Conservation (phyloP, 2,888 invertebrate species). For the Perithous albicinctus region DNA sequence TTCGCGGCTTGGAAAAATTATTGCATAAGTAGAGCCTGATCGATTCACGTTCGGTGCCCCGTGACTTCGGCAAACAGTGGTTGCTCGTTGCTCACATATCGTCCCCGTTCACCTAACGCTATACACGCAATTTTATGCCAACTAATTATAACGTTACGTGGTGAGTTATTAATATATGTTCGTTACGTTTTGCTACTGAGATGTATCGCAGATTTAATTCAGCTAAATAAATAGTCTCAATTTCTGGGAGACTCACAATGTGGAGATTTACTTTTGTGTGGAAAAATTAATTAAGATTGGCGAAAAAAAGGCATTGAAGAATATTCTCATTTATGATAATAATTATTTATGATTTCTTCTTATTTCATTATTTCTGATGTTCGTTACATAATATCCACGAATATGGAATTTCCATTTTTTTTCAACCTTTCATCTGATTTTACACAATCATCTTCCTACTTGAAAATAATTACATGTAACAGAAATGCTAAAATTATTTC, state of each 20-base stretch:
- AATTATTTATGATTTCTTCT: too few relatives aligned
- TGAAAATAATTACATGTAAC: too few relatives aligned
- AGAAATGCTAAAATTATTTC: too few relatives aligned
- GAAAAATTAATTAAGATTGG: too few relatives aligned
- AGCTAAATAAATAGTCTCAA: background rate
- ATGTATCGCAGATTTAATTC: background rate
- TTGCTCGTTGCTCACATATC: background rate
- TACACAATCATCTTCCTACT: too few relatives aligned
- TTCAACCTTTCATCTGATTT: too few relatives aligned
- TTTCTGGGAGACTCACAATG: background rate
- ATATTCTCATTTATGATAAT: too few relatives aligned
- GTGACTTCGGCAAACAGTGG: constrained; percentile 73
- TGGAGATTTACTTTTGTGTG: too few relatives aligned
- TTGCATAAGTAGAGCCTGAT: constrained; percentile 73
- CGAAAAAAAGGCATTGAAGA: too few relatives aligned
- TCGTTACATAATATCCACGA: too few relatives aligned
- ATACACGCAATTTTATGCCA: background rate
- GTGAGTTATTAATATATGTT: background rate
- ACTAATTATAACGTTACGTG: constrained; percentile 2
- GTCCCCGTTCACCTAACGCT: background rate
- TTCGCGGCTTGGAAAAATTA: constrained; percentile 67
- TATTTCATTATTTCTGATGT: too few relatives aligned
- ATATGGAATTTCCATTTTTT: too few relatives aligned
- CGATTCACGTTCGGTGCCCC: constrained; percentile 79
- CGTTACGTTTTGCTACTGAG: background rate